A percentile compares a stretch with the other conserved stretches of the same genome.
Conservation (phyloP, 2,797 vertebrate genomes). For the Bovichtus diacanthus region DNA sequence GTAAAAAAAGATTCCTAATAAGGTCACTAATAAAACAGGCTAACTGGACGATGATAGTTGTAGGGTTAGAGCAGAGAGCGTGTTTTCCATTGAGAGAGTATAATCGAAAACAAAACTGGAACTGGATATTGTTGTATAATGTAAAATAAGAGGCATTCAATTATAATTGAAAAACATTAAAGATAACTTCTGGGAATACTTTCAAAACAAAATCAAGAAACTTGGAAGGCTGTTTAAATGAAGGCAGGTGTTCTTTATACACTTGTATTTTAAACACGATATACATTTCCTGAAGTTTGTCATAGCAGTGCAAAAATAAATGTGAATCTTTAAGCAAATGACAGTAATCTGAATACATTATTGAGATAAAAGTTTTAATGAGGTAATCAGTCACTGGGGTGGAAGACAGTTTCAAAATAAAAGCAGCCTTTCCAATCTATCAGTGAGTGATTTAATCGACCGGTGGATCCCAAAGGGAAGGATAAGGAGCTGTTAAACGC, state of each 20-base stretch:
- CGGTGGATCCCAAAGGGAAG: slow-evolving; percentile 29
- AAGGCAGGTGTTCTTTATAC: slow-evolving; percentile 33
- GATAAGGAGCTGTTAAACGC: slow-evolving; percentile 22
- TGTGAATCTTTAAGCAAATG: background rate
- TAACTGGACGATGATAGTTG: background rate
- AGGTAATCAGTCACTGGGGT: slow-evolving; percentile 6
- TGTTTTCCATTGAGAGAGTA: slow-evolving; percentile 8
- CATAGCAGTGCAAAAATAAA: slow-evolving; percentile 18
- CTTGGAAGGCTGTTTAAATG: slow-evolving; percentile 21
- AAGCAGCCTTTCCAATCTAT: background rate
- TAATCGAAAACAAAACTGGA: slow-evolving; percentile 30
- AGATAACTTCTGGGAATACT: slow-evolving; percentile 22
- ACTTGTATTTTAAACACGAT: slow-evolving; percentile 1
- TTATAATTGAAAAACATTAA: slow-evolving; percentile 17
- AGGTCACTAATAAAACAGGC: background rate
- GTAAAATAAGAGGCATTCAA: slow-evolving; percentile 23
- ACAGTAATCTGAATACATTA: slow-evolving; percentile 9
- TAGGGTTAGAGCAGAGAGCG: background rate
- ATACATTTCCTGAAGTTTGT: slow-evolving; percentile 18
- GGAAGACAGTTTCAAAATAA: slow-evolving; percentile 21
- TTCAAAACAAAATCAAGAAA: slow-evolving; percentile 19
- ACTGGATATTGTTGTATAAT: background rate
- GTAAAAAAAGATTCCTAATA: slow-evolving; percentile 8
- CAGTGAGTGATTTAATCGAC: slow-evolving; percentile 43
- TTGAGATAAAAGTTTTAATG: slow-evolving; percentile 7